These are phyloP conservation scores for Crocallis elinguaria DNA, from an alignment of 2,888 invertebrate genomes.

Conservation along the genomic window DNA sequence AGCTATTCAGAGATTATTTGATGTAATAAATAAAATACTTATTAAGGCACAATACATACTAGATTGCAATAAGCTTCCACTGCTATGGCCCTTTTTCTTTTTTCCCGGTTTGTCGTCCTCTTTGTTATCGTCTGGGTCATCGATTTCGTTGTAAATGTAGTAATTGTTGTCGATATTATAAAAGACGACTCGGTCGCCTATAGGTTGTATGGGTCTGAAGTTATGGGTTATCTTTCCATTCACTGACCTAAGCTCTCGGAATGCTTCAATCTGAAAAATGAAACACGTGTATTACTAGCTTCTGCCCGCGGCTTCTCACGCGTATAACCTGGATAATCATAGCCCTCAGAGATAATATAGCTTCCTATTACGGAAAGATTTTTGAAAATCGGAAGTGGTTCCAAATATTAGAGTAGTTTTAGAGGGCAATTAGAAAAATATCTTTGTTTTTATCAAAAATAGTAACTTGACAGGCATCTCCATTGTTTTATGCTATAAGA, in stretches of 20 bases:
- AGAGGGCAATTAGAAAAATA: background rate
- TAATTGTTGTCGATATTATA: slow-evolving; percentile 83
- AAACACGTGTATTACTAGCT: too few species aligned
- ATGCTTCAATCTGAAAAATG: slow-evolving; percentile 87
- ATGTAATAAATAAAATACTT: background rate
- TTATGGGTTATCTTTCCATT: slow-evolving; percentile 91
- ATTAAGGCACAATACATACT: slow-evolving; percentile 14
- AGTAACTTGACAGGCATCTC: background rate
- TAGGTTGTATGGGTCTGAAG: slow-evolving; percentile 92
- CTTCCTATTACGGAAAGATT: background rate
- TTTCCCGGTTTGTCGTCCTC: slow-evolving; percentile 44
- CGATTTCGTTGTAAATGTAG: slow-evolving; percentile 73
- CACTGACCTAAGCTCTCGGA: slow-evolving; percentile 87
- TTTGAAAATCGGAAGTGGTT: background rate
- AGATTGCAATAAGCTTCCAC: slow-evolving; percentile 20
- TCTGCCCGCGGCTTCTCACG: too few species aligned
- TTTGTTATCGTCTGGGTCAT: slow-evolving; percentile 56
- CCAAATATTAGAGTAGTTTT: too few species aligned
- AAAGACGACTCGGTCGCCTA: slow-evolving; percentile 88
- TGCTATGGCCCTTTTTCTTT: slow-evolving; percentile 54
- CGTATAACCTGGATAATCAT: background rate
- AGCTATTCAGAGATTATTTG: slow-evolving; percentile 1
- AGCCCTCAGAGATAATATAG: too few species aligned
- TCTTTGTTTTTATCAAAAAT: background rate
- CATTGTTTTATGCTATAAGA: background rate